Evolutionary conservation across 2,113 vertebrate species (phyloP).

Genomic region (Vicugna pacos): DNA sequence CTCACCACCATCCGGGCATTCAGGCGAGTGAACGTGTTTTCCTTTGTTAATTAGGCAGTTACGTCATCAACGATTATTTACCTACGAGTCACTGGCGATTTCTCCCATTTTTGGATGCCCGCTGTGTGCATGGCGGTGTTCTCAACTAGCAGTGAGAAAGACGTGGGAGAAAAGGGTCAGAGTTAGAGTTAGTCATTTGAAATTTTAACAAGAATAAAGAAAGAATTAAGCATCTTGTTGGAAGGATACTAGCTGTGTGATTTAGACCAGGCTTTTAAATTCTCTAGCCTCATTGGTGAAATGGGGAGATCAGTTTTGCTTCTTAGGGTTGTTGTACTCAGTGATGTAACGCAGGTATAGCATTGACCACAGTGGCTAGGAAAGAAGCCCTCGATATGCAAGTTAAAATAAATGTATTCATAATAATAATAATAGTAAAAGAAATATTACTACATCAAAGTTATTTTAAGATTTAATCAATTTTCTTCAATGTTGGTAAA

Average conservation of each 20-base stretch:
- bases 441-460: background rate
- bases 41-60: background rate
- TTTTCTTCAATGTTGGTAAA: background rate
- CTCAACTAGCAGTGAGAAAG: background rate
- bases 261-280: background rate
- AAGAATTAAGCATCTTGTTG: background rate
- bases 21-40: slow-evolving; percentile 85
- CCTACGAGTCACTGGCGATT: background rate
- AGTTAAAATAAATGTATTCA: background rate
- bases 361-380: background rate
- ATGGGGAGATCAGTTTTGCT: background rate
- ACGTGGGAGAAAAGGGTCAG: background rate
- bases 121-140: background rate
- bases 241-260: background rate
- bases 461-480: slow-evolving; percentile 1
- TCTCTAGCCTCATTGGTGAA: background rate
- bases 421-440: background rate
- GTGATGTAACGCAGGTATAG: background rate
- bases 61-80: background rate
- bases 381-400: background rate
- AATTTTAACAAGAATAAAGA: slow-evolving; percentile 22
- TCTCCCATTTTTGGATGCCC: background rate
- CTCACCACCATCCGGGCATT: slow-evolving; percentile 98
- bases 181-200: background rate
- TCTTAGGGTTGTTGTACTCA: background rate